These are phyloP conservation scores for Sternotherus odoratus DNA, from an alignment of 2,797 vertebrate genomes.

Conservation along the genomic window DNA sequence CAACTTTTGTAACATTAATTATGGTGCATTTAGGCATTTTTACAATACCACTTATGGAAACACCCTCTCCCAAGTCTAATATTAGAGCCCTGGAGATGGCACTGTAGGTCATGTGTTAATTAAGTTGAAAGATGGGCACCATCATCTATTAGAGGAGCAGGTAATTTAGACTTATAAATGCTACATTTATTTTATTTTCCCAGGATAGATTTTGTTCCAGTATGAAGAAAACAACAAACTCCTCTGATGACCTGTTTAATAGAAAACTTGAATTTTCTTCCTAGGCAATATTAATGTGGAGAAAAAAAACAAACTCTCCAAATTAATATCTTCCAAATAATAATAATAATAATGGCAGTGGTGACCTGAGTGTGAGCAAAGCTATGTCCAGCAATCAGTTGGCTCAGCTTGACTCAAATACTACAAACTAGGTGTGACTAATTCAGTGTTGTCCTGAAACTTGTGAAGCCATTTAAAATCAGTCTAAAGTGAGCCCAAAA, in stretches of 20 bases:
- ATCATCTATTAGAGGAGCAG: neutral
- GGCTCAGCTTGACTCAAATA: neutral
- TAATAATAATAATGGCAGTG: neutral
- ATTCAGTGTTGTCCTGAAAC: neutral
- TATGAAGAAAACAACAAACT: neutral
- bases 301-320: neutral
- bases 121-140: too few species aligned
- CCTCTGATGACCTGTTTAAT: neutral
- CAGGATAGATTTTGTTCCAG: neutral
- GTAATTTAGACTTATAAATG: neutral
- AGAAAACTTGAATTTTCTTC: neutral
- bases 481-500: neutral
- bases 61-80: neutral
- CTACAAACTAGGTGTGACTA: neutral
- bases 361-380: neutral
- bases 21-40: neutral
- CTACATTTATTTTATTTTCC: neutral
- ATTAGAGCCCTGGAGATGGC: neutral
- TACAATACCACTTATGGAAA: neutral
- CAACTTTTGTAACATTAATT: neutral
- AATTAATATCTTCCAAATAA: neutral
- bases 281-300: neutral
- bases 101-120: too few species aligned
- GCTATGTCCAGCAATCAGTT: neutral
- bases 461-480: neutral